Conservation (phyloP, 2,113 vertebrate genomes). For the Romanogobio albipinnatus region DNA sequence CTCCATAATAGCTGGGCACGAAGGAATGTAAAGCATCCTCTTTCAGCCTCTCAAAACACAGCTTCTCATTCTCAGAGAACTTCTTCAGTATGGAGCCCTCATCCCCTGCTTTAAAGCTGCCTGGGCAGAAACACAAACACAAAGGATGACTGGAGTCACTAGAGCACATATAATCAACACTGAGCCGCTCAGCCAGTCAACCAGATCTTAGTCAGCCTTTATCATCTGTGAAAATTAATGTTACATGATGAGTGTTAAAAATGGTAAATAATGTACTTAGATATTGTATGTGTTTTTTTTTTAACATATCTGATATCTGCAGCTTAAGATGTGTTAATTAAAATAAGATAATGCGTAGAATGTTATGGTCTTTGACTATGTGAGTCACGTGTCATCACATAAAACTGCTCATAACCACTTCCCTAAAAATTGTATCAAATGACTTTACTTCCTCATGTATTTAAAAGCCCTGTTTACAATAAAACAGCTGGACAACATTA, state of each 20-base stretch:
- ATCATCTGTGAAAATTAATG: background rate
- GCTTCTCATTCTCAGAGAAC: slow-evolving; percentile 89
- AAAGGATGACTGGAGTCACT: background rate
- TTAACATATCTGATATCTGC: background rate
- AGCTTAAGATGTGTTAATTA: background rate
- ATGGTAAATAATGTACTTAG: background rate
- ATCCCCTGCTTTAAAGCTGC: slow-evolving; percentile 93
- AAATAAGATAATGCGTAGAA: background rate
- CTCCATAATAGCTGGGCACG: slow-evolving; percentile 87
- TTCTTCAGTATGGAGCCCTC: slow-evolving; percentile 94
- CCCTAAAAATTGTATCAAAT: background rate
- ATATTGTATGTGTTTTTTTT: background rate
- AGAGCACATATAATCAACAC: slow-evolving; percentile 20
- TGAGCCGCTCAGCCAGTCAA: background rate
- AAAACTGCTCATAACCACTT: background rate
- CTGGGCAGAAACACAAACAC: slow-evolving; percentile 68
- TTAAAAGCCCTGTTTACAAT: background rate
- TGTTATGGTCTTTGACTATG: background rate
- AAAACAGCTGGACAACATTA: background rate
- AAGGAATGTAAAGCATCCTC: slow-evolving; percentile 81
- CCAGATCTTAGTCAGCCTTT: background rate
- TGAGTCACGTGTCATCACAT: background rate
- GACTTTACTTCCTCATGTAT: background rate
- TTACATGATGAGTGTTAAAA: background rate
- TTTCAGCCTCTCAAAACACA: slow-evolving; percentile 86